Base-by-base conservation (phyloP, 2,888 invertebrate species). In the Diarsia rubi region DNA sequence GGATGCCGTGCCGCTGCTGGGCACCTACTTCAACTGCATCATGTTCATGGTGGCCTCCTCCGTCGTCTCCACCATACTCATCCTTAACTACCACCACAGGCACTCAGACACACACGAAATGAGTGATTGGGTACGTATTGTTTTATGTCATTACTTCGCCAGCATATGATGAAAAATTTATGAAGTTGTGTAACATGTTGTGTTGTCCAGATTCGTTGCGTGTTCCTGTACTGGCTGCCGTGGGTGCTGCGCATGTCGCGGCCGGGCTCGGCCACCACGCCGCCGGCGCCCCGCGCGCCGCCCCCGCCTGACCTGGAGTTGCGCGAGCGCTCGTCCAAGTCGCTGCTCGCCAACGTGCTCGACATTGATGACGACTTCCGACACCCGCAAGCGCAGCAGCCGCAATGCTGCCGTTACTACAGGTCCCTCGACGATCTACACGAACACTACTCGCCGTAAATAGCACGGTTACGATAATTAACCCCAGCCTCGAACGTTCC, bases 11-110 rank as follows among this genome's bases (percentile, higher is more conserved):
- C 98, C 98, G 88, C 97, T 98, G 90, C 97, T 98, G 96, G 98
- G 98, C 95, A 99, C 99, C 89, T 99, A 99, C 97, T 99, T 99
- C 97, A 99, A 99, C 97, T 99, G 99, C 97, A 99, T 99, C 97
- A 99, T 99, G 99, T 99, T 99, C 97, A 99, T 99, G 99, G 99
- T 99, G 97, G 99, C 99, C 91, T 98, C 99, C 91, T 99, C 99
- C 88, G 99, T 99, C 94, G 99, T 99, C 93, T 99, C 99, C 95
- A 99, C 99, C 86, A 99, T 99, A 93, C 98, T 99, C 92, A 99
- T 99, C 95, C 98, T 99, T 92, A 99, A 99, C 97, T 99, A 99
- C 97, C 99, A 99, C 97, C 99, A 99, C 97, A 98, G 99, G 93
- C 99, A 99, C 95, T 98, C 99, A 90, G 99, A 99, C 96, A 99